Base-by-base conservation (phyloP, 2,888 invertebrate genomes). In the Hydrotaea diabolus region DNA sequence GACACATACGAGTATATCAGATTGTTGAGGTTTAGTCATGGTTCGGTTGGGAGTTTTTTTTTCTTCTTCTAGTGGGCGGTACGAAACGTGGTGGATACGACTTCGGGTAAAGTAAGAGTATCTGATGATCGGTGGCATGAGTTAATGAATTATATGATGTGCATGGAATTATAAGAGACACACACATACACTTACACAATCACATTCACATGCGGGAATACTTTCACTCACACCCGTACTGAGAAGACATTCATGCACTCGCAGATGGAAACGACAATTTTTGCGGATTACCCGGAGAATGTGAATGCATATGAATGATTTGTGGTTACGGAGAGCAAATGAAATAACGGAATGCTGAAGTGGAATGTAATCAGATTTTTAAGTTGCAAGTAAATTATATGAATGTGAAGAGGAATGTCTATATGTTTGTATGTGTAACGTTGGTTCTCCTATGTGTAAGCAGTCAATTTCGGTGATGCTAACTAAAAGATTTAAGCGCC, bases 141-240 rank as follows among this genome's bases (percentile, higher is more conserved):
- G 84, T 81, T 84, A 84, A 84, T 84, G 81, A 84, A 84, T 84
- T 84, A 81, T 81, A 81, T 81, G 81, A 84, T 84, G 84, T 84
- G 81, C 76, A 76, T 31, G 84, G 84, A 81, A 84, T 84, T 81
- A 84, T 53, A 84, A 84, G 21, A 75, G 71, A 77, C 36, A 80
- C 55, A 66, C 43, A 55, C 11, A 36, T 36, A 15, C 31, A 31
- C 31, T 4, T 15, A 23, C 2, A 57, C 26, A 81, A 0, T 19
- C 21, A 15, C 39, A 17, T 15, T 66, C 49, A 49, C 43, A 23
- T 5, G 17, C 43, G 43, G 15, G 7, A 31, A 66, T 4, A 75
- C 53, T 43, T 17, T 2, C 66, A 46, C 31, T 49, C 15, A 31
- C 23, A 72, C 57, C 71, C 82, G 26, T 23, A 43, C 74, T 36